phyloP scores from a whole-genome alignment of 2,888 invertebrate species.

The Erebia epiphron region DNA sequence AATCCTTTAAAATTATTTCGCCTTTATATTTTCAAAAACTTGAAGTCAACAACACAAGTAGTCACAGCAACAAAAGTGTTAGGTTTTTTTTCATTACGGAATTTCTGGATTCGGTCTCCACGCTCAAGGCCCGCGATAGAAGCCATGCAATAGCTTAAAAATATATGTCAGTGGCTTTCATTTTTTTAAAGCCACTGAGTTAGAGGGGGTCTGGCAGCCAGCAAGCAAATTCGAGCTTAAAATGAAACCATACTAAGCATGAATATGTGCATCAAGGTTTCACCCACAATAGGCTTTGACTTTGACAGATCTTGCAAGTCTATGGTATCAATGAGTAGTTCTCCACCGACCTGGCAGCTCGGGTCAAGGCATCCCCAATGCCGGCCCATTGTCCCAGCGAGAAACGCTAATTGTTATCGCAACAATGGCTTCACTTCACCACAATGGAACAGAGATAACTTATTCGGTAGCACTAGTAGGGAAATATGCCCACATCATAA shows the following conservation, averaged over 20 bases:
- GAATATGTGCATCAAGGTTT: neutral
- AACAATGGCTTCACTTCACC: conserved; percentile 6
- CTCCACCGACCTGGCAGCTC: neutral
- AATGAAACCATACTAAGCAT: neutral
- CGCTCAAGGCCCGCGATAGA: too few species aligned
- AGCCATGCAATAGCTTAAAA: neutral
- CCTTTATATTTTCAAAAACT: too few species aligned
- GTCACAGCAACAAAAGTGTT: too few species aligned
- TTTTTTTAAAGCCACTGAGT: too few species aligned
- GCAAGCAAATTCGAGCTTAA: neutral
- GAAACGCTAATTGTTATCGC: conserved; percentile 12
- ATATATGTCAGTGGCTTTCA: too few species aligned
- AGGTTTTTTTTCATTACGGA: too few species aligned
- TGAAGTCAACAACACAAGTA: too few species aligned
- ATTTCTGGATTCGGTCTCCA: too few species aligned
- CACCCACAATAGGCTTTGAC: neutral
- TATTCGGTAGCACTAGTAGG: neutral
- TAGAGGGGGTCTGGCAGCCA: neutral
- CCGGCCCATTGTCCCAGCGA: conserved; percentile 34
- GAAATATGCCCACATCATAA: neutral
- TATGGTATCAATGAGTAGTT: neutral
- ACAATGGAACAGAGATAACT: conserved; percentile 1
- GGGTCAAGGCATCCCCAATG: conserved; percentile 40
- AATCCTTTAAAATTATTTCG: too few species aligned
- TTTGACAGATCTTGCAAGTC: neutral